phyloP scores from a whole-genome alignment of 2,797 vertebrate genomes.

The Echeneis naucrates region DNA sequence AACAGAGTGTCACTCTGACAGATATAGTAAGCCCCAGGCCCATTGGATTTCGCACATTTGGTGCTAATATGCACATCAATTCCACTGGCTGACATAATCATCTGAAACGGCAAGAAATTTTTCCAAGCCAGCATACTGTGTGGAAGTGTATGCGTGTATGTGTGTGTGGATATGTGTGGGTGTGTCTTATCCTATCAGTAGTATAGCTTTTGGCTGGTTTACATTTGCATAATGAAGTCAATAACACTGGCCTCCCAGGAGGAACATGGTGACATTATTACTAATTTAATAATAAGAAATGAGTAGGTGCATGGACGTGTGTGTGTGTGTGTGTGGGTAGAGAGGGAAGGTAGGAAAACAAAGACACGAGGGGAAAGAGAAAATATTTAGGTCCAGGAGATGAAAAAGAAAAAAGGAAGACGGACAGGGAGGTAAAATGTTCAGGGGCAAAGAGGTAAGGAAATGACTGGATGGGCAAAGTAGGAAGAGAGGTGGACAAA shows the following conservation, averaged over 20 bases:
- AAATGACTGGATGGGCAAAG: conserved; percentile 6
- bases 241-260: conserved; percentile 76
- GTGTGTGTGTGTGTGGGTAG: conserved; percentile 19
- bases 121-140: conserved; percentile 48
- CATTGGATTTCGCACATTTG: conserved; percentile 47
- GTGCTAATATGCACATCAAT: conserved; percentile 70
- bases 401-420: conserved; percentile 14
- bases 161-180: conserved; percentile 22
- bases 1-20: conserved; percentile 30
- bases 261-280: conserved; percentile 76
- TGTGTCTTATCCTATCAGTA: conserved; percentile 67
- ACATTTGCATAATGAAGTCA: conserved; percentile 82
- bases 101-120: conserved; percentile 68
- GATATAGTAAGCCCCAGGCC: conserved; percentile 42
- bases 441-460: background rate
- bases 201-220: conserved; percentile 75
- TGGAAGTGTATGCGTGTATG: conserved; percentile 29
- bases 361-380: conserved; percentile 10
- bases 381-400: conserved; percentile 10
- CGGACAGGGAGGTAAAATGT: background rate
- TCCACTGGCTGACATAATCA: conserved; percentile 73
- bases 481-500: conserved; percentile 7
- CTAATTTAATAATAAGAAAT: conserved; percentile 77
- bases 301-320: conserved; percentile 20
- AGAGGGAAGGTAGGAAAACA: conserved; percentile 7